Evolutionary conservation across 2,113 vertebrate species (phyloP), one percentile per base, ranked within the genome.

Genomic region (Cranoglanis bouderius): DNA sequence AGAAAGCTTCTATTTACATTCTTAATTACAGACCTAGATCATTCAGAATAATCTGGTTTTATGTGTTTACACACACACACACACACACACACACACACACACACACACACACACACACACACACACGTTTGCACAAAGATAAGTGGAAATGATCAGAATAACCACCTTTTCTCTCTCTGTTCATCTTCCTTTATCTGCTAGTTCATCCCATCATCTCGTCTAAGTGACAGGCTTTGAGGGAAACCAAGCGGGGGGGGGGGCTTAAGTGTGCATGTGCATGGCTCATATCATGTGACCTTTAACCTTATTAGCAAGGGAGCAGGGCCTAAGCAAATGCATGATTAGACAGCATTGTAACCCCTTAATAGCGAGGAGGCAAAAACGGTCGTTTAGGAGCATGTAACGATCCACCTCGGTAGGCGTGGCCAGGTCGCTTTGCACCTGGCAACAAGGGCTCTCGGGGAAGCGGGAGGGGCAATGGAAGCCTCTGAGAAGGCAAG

Each of bases 341-440:
- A 74, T 75, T 29, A 85, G 85, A 40, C 49, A 55, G 38, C 49
- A 55, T 3, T 29, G 32, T 29, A n/a, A 40, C n/a, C 91, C 91
- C 88, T 98, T 97, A 99, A 96, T 98, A 99, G 95, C 97, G 97
- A 78, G 97, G 98, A 88, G 97, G 97, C 38, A 97, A 95, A 92
- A 97, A 98, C 67, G 98, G 98, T 94, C 98, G 97, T 94, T 99
- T 98, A 18, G 97, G 96, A 84, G 95, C 91, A 63, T 97, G 97
- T 93, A 98, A 97, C 1, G 97, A 96, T 61, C 95, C 94, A 46
- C 95, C 94, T 67, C 92, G 90, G 0, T 97, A 98, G 1, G 96
- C 95, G 4, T 96, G 96, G 83, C 96, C 95, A 2, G 96, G 94
- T 24, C 97, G 94, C 90, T 99, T 99, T 85, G 96, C 93, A 90